Evolutionary conservation across 2,797 vertebrate species (phyloP), one percentile per base, ranked within the genome.

Genomic region (Poecilia picta): DNA sequence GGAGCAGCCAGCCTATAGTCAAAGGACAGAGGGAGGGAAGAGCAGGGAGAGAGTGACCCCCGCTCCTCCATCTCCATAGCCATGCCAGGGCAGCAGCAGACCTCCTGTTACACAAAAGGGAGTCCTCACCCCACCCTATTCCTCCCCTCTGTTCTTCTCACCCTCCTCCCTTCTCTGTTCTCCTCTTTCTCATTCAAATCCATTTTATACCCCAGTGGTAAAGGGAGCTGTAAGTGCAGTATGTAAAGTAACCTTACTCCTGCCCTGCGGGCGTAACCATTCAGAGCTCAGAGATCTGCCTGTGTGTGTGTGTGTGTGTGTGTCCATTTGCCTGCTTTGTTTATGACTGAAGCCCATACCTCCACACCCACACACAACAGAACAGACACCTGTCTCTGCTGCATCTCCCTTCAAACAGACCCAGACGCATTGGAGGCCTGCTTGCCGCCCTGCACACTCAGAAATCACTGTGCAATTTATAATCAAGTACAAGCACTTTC

Each of bases 161-260:
- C 77, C 77, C 66, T 39, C n/a, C 71, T 43, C 68, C 73, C 77
- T 41, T 41, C 81, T 92, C 94, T 89, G 89, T 91, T 91, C 94
- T 91, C 92, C 91, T 95, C 95, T 96, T 97, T 97, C 95, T 96
- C 95, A 97, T 97, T 97, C 96, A 97, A 97, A 97, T 97, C 94
- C 92, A 96, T 96, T 97, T 96, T 97, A 96, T 97, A 97, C 96
- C 64, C 93, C 92, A 94, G 96, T 95, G 95, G 95, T 96, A 96
- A 96, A 94, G 94, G 90, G 92, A 91, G 78, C 95, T 93, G 95
- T 96, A 95, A 95, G 95, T 94, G 95, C 92, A 93, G 95, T 96
- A 96, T 95, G 96, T 96, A 97, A 97, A 97, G 91, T 94, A 95
- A 93, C 93, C 91, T 90, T 87, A 88, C 89, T 92, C 89, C 89